phyloP scores from a whole-genome alignment of 2,888 invertebrate species.

The Melipona beecheii region DNA sequence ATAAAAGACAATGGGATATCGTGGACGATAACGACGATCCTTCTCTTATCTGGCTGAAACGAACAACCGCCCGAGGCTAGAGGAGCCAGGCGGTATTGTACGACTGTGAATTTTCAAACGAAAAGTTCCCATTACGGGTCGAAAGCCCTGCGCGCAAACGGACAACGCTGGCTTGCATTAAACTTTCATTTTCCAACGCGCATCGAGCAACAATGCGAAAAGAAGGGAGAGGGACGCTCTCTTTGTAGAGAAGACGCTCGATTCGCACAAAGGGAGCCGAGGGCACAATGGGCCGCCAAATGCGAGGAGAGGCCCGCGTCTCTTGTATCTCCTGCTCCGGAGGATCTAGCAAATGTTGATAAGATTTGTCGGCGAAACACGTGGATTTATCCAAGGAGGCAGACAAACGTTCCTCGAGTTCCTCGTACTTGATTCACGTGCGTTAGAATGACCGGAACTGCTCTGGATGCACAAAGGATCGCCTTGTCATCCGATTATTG shows the following conservation, averaged over 20 bases:
- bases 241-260: constrained; percentile 56
- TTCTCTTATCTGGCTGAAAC: background rate
- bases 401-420: background rate
- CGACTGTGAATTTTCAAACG: constrained; percentile 27
- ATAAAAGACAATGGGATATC: background rate
- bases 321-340: constrained; percentile 42
- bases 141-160: constrained; percentile 25
- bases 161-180: constrained; percentile 67
- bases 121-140: constrained; percentile 39
- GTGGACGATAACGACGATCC: constrained; percentile 9
- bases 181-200: constrained; percentile 77
- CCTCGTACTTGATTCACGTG: background rate
- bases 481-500: background rate
- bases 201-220: constrained; percentile 66
- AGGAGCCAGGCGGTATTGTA: background rate
- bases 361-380: constrained; percentile 40
- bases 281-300: constrained; percentile 53
- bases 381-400: constrained; percentile 14
- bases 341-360: constrained; percentile 48
- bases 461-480: background rate
- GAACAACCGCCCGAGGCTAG: background rate
- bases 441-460: background rate
- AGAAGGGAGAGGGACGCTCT: constrained; percentile 8
- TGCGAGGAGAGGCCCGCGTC: constrained; percentile 1
- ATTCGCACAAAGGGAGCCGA: constrained; percentile 53